phyloP scores from a whole-genome alignment of 2,888 invertebrate species.

The Drosophila tripunctata region DNA sequence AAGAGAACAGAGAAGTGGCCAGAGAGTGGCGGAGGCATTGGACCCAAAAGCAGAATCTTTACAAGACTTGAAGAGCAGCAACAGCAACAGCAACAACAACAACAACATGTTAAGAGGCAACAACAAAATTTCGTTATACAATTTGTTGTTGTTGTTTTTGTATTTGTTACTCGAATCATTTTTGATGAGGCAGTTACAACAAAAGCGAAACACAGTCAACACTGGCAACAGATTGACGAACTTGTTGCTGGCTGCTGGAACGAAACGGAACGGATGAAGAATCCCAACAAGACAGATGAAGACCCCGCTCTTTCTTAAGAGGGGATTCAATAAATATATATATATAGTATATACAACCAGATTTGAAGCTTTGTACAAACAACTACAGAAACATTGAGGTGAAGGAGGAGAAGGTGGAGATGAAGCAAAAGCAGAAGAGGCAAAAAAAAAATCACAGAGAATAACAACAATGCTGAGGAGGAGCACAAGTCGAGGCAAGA shows the following conservation, averaged over 20 bases:
- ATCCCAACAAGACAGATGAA: too few relatives aligned
- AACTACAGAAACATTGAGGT: conserved; percentile 48
- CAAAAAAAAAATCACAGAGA: conserved; percentile 37
- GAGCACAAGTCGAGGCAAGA: conserved; percentile 50
- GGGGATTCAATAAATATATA: conserved; percentile 25
- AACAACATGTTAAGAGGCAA: conserved; percentile 27
- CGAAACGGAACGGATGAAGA: conserved; percentile 34
- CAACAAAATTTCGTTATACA: conserved; percentile 30
- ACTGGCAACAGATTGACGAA: conserved; percentile 71
- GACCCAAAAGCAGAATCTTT: conserved; percentile 52
- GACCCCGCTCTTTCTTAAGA: too few relatives aligned
- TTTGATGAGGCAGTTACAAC: conserved; percentile 73
- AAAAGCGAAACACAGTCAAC: conserved; percentile 51
- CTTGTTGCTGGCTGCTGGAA: conserved; percentile 54
- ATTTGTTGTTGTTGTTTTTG: conserved; percentile 3
- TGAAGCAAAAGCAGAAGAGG: too few relatives aligned
- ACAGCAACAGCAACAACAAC: conserved; percentile 3
- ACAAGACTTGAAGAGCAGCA: conserved; percentile 48
- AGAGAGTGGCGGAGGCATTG: conserved; percentile 21
- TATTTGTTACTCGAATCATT: conserved; percentile 56
- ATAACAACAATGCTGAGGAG: conserved; percentile 59
- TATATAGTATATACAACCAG: conserved; percentile 51
- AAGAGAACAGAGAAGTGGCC: conserved; percentile 17
- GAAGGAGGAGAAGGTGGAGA: conserved; percentile 2
- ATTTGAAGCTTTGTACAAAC: conserved; percentile 79